phyloP scores from a whole-genome alignment of 2,113 vertebrate genomes.

The Hyla sarda region DNA sequence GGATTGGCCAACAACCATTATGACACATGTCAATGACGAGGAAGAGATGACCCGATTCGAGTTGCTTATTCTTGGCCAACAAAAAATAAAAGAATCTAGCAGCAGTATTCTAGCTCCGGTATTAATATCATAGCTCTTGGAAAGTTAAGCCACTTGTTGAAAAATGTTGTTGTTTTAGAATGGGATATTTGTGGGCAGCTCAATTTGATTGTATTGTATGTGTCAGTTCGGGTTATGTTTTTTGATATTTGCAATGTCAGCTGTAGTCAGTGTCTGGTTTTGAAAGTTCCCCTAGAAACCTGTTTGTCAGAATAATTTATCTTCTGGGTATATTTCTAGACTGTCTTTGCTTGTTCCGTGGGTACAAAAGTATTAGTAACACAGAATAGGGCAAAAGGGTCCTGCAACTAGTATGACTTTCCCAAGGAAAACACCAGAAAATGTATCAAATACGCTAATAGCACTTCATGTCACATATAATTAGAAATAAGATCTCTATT shows the following conservation, averaged over 20 bases:
- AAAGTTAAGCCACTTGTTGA: slow-evolving; percentile 23
- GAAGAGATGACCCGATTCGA: not conserved
- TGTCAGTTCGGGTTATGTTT: not conserved
- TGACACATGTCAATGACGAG: too few relatives aligned
- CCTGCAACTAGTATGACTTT: not conserved
- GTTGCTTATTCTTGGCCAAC: not conserved
- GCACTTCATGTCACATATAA: not conserved
- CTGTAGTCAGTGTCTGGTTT: slow-evolving; percentile 8
- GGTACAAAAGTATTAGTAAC: slow-evolving; percentile 10
- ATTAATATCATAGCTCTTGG: not conserved
- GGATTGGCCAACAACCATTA: not conserved
- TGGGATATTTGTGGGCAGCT: not conserved
- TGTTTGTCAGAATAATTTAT: slow-evolving; percentile 36
- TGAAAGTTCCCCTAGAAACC: slow-evolving; percentile 1
- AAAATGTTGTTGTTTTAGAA: slow-evolving; percentile 21
- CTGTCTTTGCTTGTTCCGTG: slow-evolving; percentile 13
- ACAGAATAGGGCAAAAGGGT: not conserved
- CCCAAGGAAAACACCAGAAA: not conserved
- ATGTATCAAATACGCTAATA: not conserved
- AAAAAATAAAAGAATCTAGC: not conserved
- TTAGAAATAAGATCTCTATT: not conserved
- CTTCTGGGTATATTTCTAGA: not conserved
- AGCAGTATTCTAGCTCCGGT: not conserved
- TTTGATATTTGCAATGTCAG: slow-evolving; percentile 26
- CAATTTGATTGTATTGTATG: slow-evolving; percentile 22